Percentiles rank a stretch among this genome's conserved stretches.
Conservation (phyloP, 2,888 invertebrate species). For the Drosophila vallismaia region DNA sequence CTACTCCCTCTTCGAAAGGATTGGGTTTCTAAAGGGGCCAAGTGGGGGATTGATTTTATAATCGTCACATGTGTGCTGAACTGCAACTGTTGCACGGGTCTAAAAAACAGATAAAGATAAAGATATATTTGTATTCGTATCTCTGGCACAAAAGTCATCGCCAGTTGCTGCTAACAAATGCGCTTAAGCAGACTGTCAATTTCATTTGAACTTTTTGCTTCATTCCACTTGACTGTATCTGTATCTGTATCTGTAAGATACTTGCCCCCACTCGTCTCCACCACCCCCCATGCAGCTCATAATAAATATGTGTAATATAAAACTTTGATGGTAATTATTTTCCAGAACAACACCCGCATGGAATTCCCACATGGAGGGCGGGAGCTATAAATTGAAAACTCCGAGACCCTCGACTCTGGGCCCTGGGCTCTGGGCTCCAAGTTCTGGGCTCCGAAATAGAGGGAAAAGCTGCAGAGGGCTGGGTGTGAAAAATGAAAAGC, state of each 20-base stretch:
- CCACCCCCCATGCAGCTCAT: neutral
- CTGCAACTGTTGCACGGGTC: slow-evolving; percentile 35
- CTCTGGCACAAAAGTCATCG: slow-evolving; percentile 58
- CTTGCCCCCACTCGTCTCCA: neutral
- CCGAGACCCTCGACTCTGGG: neutral
- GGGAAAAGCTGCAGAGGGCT: slow-evolving; percentile 28
- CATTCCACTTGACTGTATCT: slow-evolving; percentile 63
- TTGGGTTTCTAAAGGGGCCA: neutral
- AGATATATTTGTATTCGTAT: slow-evolving; percentile 44
- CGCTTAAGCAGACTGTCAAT: slow-evolving; percentile 75
- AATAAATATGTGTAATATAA: slow-evolving; percentile 56
- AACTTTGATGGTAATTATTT: slow-evolving; percentile 77
- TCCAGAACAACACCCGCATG: slow-evolving; percentile 70
- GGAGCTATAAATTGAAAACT: slow-evolving; percentile 66
- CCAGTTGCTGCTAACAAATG: slow-evolving; percentile 59
- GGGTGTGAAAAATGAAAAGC: slow-evolving; percentile 74
- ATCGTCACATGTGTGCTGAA: slow-evolving; percentile 41
- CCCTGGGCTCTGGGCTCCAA: neutral
- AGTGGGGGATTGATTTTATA: slow-evolving; percentile 20
- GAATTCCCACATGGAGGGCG: slow-evolving; percentile 64
- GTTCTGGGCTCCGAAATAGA: neutral
- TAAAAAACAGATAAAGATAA: slow-evolving; percentile 7
- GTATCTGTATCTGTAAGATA: slow-evolving; percentile 18
- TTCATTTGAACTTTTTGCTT: slow-evolving; percentile 67
- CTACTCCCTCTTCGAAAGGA: neutral